These are phyloP conservation scores for Trichomalopsis sarcophagae DNA, from an alignment of 1,140 invertebrate genomes.

Conservation along the genomic window DNA sequence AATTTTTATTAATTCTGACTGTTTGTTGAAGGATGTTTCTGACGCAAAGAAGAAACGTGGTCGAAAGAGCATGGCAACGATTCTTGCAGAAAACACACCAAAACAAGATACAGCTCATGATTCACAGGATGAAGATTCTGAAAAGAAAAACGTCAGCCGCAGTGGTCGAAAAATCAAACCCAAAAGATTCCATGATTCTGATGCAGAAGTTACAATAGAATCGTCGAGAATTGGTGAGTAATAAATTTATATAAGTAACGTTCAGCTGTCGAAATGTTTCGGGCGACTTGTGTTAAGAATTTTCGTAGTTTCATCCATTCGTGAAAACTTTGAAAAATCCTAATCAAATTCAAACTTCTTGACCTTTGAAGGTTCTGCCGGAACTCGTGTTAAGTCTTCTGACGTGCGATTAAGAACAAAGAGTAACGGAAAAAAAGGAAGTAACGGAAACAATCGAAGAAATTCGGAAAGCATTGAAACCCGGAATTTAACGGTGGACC, in stretches of 20 bases:
- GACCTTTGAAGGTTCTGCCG: slow-evolving; percentile 53
- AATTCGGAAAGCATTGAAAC: slow-evolving; percentile 54
- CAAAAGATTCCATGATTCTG: slow-evolving; percentile 76
- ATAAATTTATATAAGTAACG: not conserved
- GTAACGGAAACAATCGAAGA: slow-evolving; percentile 39
- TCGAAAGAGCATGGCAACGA: slow-evolving; percentile 46
- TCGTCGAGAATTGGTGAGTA: slow-evolving; percentile 62
- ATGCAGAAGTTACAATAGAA: slow-evolving; percentile 63
- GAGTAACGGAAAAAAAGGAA: slow-evolving; percentile 19
- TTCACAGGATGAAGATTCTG: slow-evolving; percentile 68
- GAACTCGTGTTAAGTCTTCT: not conserved
- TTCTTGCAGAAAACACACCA: slow-evolving; percentile 54
- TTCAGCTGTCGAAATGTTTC: not conserved
- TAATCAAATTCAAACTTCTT: slow-evolving; percentile 14
- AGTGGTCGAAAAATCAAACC: slow-evolving; percentile 86
- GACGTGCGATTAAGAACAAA: slow-evolving; percentile 10
- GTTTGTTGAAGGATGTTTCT: slow-evolving; percentile 61
- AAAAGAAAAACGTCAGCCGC: slow-evolving; percentile 80
- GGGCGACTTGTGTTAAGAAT: too few species aligned
- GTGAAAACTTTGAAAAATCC: not conserved
- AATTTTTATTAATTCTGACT: slow-evolving; percentile 33
- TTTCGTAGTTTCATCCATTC: too few species aligned
- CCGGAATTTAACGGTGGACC: slow-evolving; percentile 45
- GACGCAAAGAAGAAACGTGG: slow-evolving; percentile 70
- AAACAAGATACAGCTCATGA: slow-evolving; percentile 64